phyloP scores from a whole-genome alignment of 2,888 invertebrate genomes.

The Eledone cirrhosa region DNA sequence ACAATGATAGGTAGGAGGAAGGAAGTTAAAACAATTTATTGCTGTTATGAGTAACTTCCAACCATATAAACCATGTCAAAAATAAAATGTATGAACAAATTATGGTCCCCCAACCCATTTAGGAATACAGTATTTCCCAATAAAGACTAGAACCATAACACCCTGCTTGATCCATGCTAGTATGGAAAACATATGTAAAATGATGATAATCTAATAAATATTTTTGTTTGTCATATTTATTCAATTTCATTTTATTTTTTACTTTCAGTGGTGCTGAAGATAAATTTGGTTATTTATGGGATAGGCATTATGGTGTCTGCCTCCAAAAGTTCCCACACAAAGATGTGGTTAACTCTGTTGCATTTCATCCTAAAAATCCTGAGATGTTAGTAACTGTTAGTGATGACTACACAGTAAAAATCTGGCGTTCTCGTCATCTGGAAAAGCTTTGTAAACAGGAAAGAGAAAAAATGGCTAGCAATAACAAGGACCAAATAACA shows the following conservation, averaged over 20 bases:
- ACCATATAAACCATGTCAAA: too few relatives aligned
- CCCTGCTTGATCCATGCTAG: too few relatives aligned
- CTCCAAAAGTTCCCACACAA: conserved; percentile 79
- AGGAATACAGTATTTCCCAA: too few relatives aligned
- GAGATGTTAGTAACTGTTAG: conserved; percentile 85
- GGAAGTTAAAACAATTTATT: too few relatives aligned
- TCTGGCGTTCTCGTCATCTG: conserved; percentile 67
- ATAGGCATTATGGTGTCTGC: conserved; percentile 82
- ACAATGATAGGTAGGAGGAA: too few relatives aligned
- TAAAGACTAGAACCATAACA: too few relatives aligned
- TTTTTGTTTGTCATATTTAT: not conserved
- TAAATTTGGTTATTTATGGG: conserved; percentile 84
- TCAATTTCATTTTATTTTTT: not conserved
- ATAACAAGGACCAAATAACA: too few relatives aligned
- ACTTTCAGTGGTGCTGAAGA: conserved; percentile 82
- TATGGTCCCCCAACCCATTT: too few relatives aligned
- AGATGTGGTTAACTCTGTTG: conserved; percentile 86
- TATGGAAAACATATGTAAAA: too few relatives aligned
- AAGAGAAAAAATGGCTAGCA: not conserved
- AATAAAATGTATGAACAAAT: too few relatives aligned
- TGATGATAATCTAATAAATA: too few relatives aligned
- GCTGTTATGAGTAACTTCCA: too few relatives aligned
- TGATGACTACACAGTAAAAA: conserved; percentile 81
- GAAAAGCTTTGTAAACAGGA: conserved; percentile 37
- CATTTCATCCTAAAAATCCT: conserved; percentile 82